Evolutionary conservation across 2,888 invertebrate genomes (phyloP).

Genomic region (Branchellion lobata): DNA sequence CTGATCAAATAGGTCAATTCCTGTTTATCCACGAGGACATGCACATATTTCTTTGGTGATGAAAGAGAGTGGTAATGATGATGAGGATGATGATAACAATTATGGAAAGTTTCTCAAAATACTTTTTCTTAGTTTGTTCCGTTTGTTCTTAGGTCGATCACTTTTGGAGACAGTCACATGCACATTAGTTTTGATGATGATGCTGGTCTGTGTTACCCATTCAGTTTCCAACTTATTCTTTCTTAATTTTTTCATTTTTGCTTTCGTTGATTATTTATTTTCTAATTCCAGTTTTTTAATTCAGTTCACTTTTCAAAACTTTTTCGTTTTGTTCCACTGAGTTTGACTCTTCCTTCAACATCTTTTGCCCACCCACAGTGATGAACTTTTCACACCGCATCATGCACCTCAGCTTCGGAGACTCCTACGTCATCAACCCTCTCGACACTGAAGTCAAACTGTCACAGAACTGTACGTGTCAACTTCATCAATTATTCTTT

Average conservation of each 20-base stretch:
- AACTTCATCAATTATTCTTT: too few species aligned
- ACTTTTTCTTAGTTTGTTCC: neutral
- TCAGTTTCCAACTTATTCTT: neutral
- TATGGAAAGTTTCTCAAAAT: neutral
- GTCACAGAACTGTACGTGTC: conserved; percentile 69
- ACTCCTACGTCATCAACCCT: conserved; percentile 86
- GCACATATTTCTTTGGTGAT: conserved; percentile 61
- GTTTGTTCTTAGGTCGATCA: neutral
- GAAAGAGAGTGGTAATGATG: conserved; percentile 55
- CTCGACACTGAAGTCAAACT: conserved; percentile 90
- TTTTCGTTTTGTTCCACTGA: neutral
- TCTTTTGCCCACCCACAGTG: conserved; percentile 63
- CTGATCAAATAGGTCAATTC: conserved; percentile 55
- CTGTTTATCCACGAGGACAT: conserved; percentile 60
- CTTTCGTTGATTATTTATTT: conserved; percentile 10
- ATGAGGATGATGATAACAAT: neutral
- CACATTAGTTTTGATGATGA: conserved; percentile 10
- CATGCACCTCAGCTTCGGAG: conserved; percentile 89
- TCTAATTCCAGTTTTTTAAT: neutral
- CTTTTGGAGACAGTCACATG: conserved; percentile 5
- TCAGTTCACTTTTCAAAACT: neutral
- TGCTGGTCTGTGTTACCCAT: neutral
- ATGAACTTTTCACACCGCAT: conserved; percentile 96
- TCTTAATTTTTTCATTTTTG: conserved; percentile 16
- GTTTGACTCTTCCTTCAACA: neutral